Evolutionary conservation across 1,140 invertebrate genomes (phyloP).

Genomic region (Thaumetopoea pityocampa): DNA sequence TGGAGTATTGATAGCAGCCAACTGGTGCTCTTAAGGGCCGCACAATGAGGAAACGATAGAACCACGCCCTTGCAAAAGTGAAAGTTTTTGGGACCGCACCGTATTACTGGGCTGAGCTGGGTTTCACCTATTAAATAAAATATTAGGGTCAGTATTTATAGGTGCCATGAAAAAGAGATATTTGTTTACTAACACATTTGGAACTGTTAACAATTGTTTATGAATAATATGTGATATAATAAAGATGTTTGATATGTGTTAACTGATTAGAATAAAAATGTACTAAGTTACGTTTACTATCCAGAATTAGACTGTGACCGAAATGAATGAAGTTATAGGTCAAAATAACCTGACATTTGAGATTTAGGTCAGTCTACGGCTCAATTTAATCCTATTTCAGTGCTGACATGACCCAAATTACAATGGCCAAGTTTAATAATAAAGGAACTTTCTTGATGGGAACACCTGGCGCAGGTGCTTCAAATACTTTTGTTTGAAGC

Average conservation of each 20-base stretch:
- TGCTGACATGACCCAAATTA: slow-evolving; percentile 3
- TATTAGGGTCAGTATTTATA: too few relatives aligned
- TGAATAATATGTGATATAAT: too few relatives aligned
- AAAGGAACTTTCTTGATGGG: slow-evolving; percentile 9
- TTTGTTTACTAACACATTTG: not conserved
- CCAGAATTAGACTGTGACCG: slow-evolving; percentile 4
- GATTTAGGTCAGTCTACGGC: slow-evolving; percentile 19
- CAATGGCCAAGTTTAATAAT: slow-evolving; percentile 20
- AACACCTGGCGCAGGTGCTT: slow-evolving; percentile 1
- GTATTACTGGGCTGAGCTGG: slow-evolving; percentile 92
- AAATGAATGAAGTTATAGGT: slow-evolving; percentile 8
- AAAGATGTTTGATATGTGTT: too few relatives aligned
- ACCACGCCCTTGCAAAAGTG: slow-evolving; percentile 92
- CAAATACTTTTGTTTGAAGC: too few relatives aligned
- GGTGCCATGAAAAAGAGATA: too few relatives aligned
- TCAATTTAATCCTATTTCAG: slow-evolving; percentile 19
- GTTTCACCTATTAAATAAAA: slow-evolving; percentile 76
- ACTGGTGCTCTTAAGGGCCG: slow-evolving; percentile 81
- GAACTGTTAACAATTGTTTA: too few relatives aligned
- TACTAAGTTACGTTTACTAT: too few relatives aligned
- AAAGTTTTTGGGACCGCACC: slow-evolving; percentile 87
- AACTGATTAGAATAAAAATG: too few relatives aligned
- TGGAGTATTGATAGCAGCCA: slow-evolving; percentile 90
- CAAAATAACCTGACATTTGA: slow-evolving; percentile 19
- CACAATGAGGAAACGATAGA: slow-evolving; percentile 94